Evolutionary conservation across 2,888 invertebrate genomes (phyloP), one percentile per base, ranked within the genome.

Genomic region (Polyommatus iphigenia): DNA sequence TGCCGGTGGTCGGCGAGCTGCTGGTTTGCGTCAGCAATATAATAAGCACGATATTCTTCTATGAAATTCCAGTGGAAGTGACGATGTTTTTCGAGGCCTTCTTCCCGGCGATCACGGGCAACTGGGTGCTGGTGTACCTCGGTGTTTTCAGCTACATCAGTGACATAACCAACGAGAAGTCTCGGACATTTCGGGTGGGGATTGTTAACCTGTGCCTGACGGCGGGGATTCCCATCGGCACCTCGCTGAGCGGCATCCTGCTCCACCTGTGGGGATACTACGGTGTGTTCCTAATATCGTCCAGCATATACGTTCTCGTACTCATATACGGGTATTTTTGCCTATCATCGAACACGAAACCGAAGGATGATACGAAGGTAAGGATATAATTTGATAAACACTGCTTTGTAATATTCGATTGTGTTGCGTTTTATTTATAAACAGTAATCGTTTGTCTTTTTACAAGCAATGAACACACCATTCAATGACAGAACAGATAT

Each of bases 101-200:
- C n/a, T 94, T 95, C 57, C 93, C 94, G 2, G 94, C 95, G 0
- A 76, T 95, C 0, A 92, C 94, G 0, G 95, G 95, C 5, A 95
- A 95, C 3, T 94, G 94, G 93, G 94, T 95, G 2, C 90, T 94
- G 83, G 90, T 95, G 78, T 94, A 91, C 76, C 87, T 95, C 79
- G 95, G 95, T n/a, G 92, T 95, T 77, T 95, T 95, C 86, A 95
- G 95, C 82, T 96, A 96, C 82, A 93, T 96, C 6, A 94, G 95
- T 83, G 95, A 95, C 76, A 92, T 95, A 7, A 95, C 95, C 0
- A 90, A 89, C 79, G 89, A 92, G 32, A 89, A 95, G 80, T 90
- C 90, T 0, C 93, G 96, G 80, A 96, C 96, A 0, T 90, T 95
- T 71, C 88, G 96, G 81, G 94, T 96, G 1, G 96, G 96, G 0